Evolutionary conservation across 2,113 vertebrate genomes (phyloP), one percentile per base, ranked within the genome.

Genomic region (Donacobius atricapilla): DNA sequence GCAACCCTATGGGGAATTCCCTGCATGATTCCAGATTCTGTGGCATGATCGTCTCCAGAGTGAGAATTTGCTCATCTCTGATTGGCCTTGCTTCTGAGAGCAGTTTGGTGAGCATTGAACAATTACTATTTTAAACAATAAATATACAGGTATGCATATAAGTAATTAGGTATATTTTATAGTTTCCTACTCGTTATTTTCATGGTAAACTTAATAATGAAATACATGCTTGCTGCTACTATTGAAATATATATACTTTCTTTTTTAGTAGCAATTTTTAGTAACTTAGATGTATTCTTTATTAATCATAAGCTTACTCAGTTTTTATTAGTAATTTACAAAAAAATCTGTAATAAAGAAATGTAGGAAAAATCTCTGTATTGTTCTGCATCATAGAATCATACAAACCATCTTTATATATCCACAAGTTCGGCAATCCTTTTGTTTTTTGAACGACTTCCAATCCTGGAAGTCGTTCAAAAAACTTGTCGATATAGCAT

Each of bases 1-100:
- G 5, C 5, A 72, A 2, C 2, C 2, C 27, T 39, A 6, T 2
- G 0, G 1, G 20, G 11, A 7, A 20, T 51, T 51, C 24, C 5
- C 15, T 65, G 28, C 2, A 10, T 66, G 22, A 33, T 16, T 40
- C 47, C 42, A 72, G 10, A 37, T 57, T 60, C 28, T 72, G 21
- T 13, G 28, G 19, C 10, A n/a, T 0, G 3, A 13, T 58, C 10
- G 22, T 22, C 22, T 51, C 47, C 15, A 30, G 51, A 47, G 7
- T 19, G 7, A 58, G 15, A 28, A 15, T 37, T 66, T 58, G 10
- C 15, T n/a, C 4, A 4, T n/a, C 23, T 13, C 19, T 64, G 20
- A 30, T 16, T 69, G 12, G 30, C 10, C 15, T 8, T 27, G 25
- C 4, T 53, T 84, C 73, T 58, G 30, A 30, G 11, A 73, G 25